Evolutionary conservation across 2,113 vertebrate genomes (phyloP).

Genomic region (Sclerurus mexicanus): DNA sequence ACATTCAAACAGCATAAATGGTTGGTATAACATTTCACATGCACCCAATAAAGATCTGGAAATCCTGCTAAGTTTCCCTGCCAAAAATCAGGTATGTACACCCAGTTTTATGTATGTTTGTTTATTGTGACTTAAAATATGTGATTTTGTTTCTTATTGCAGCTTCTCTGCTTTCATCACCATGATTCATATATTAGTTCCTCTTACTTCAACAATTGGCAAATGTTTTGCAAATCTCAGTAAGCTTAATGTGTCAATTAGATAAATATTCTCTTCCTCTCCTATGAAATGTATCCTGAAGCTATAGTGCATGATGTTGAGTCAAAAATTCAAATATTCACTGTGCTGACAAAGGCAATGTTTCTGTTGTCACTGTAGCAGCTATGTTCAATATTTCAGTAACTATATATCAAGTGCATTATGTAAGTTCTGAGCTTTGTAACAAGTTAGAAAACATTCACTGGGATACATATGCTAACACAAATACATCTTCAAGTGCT

Average conservation of each 20-base stretch:
- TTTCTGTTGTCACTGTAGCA: not conserved
- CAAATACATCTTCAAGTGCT: not conserved
- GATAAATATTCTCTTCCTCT: not conserved
- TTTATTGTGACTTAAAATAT: slow-evolving; percentile 1
- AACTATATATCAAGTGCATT: not conserved
- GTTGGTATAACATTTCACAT: slow-evolving; percentile 58
- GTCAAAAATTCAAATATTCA: not conserved
- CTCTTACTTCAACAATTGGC: not conserved
- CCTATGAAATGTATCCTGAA: not conserved
- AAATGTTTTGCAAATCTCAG: not conserved
- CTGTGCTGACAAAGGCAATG: not conserved
- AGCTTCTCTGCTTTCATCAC: not conserved
- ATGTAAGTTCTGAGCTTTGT: not conserved
- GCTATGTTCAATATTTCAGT: not conserved
- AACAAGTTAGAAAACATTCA: not conserved
- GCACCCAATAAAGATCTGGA: slow-evolving; percentile 58
- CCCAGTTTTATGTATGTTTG: not conserved
- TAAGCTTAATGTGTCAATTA: not conserved
- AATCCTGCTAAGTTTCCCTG: slow-evolving; percentile 37
- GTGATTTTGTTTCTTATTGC: not conserved
- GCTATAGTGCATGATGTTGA: not conserved
- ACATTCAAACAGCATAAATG: not conserved
- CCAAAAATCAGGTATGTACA: slow-evolving; percentile 55
- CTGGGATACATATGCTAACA: not conserved
- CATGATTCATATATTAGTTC: not conserved